phyloP scores from a whole-genome alignment of 2,797 vertebrate species.

The Molossus molossus region DNA sequence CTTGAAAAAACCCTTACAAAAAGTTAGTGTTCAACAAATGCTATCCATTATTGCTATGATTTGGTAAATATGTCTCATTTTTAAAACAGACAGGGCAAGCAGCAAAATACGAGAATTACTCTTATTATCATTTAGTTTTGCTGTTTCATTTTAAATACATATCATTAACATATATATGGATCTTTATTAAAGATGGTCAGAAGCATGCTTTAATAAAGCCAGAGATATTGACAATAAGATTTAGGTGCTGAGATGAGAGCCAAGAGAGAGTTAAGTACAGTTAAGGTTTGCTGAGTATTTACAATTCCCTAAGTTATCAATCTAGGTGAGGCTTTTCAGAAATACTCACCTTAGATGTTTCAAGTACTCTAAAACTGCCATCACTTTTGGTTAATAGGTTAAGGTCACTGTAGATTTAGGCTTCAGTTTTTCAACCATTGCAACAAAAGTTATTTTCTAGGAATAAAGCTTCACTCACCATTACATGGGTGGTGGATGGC shows the following conservation, averaged over 20 bases:
- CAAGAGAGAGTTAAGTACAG: background rate
- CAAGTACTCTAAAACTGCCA: background rate
- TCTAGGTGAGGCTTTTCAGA: background rate
- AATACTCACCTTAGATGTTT: background rate
- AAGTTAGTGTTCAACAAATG: background rate
- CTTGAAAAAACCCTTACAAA: background rate
- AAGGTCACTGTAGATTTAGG: background rate
- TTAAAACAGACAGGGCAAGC: background rate
- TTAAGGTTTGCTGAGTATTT: background rate
- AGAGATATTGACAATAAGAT: background rate
- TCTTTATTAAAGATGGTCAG: background rate
- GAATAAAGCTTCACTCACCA: background rate
- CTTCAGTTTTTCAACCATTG: background rate
- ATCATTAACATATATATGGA: background rate
- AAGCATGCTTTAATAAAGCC: background rate
- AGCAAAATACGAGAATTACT: background rate
- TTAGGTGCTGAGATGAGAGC: background rate
- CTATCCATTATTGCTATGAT: background rate
- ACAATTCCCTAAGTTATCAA: background rate
- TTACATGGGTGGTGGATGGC: background rate
- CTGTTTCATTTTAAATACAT: background rate
- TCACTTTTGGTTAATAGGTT: background rate
- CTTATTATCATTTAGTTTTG: background rate
- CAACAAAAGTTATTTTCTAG: background rate
- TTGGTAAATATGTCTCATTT: background rate